Base-by-base conservation (phyloP, 2,888 invertebrate species). In the Zaprionus bogoriensis region DNA sequence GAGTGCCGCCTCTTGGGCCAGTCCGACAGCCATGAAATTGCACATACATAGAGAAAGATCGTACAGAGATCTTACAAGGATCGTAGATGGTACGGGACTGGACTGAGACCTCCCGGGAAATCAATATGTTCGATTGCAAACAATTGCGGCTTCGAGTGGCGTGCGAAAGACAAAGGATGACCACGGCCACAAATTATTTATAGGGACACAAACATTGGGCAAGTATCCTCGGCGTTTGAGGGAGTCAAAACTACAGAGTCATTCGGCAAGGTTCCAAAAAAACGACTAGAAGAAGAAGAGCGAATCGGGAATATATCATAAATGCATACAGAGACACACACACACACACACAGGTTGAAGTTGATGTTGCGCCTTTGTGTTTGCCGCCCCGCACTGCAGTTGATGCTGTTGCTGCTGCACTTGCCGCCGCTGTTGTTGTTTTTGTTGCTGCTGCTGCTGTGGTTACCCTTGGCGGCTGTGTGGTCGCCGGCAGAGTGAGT, bases 21-120 rank as follows among this genome's bases (percentile, higher is more conserved):
- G 27, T 41, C 1, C 38, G 85, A 84, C 82, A 84, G 67, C 62
- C 82, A 77, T 82, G 85, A 84, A 82, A 82, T 84, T 70, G 82
- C 67, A 51, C 23, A 44, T 10, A 62, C 22, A 50, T 61, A 54
- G 7, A 59, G 38, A 27, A 25, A 36, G 12, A 48, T 23, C 23
- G 9, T 17, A 14, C 36, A 39, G 42, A 41, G 45, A 53, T 61
- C 20, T 23, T 3, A 57, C 17, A 14, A 32, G 44, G 41, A 45
- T 62, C 46, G 51, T 14, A 19, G 38, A 10, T 25, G 32, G n/a
- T 7, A 50, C 25, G 38, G 52, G 81, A 84, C 84, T 25, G 32
- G n/a, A n/a, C 54, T 25, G 38, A 55, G 81, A 84, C 84, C 82
- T 72, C 84, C 84, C 76, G 81, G 80, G 69, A 80, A 77, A 83